phyloP scores from a whole-genome alignment of 2,113 vertebrate species.

The Laticauda laticaudata region DNA sequence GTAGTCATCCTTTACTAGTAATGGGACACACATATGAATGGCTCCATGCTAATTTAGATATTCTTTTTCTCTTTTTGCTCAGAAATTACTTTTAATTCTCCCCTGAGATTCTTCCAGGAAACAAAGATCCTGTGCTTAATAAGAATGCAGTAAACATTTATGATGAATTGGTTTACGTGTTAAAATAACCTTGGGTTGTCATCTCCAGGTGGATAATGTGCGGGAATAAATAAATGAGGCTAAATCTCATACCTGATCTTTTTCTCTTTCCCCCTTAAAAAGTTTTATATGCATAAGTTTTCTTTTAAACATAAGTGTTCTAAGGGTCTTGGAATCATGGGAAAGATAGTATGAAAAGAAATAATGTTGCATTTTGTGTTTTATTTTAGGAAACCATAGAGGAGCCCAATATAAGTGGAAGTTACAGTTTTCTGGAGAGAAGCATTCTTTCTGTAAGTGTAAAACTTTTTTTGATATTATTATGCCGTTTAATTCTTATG shows the following conservation, averaged over 20 bases:
- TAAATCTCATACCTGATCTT: not conserved
- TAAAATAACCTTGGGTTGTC: not conserved
- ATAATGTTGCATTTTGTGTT: constrained; percentile 13
- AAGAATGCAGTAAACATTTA: not conserved
- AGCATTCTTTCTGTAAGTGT: constrained; percentile 73
- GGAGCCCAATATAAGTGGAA: constrained; percentile 72
- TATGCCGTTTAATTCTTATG: not conserved
- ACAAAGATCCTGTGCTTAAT: not conserved
- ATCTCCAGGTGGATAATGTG: not conserved
- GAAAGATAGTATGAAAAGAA: not conserved
- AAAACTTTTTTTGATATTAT: not conserved
- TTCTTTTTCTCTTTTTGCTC: not conserved
- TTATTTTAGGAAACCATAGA: constrained; percentile 66
- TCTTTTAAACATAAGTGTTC: not conserved
- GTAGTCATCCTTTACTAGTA: not conserved
- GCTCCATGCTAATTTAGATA: not conserved
- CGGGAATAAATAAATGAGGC: not conserved
- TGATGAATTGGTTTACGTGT: not conserved
- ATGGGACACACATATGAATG: not conserved
- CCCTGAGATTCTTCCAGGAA: not conserved
- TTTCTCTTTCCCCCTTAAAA: not conserved
- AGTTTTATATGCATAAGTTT: not conserved
- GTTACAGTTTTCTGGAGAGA: constrained; percentile 62
- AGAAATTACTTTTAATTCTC: not conserved
- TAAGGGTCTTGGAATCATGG: not conserved